Evolutionary conservation across 2,888 invertebrate genomes (phyloP), one percentile per base, ranked within the genome.

Genomic region (Lasioglossum malachurum): DNA sequence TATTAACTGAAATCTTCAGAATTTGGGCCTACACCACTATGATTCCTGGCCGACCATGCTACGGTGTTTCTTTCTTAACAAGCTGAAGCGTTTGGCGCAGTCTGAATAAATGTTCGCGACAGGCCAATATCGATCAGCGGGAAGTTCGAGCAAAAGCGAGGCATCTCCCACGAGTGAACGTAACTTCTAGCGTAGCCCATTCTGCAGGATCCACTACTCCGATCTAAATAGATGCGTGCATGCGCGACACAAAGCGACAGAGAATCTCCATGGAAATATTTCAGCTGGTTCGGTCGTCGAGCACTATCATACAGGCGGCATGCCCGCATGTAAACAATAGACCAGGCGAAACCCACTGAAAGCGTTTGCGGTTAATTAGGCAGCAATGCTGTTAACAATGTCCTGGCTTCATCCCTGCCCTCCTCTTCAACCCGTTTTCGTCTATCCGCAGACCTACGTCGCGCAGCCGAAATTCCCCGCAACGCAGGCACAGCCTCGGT

Each of bases 301-400:
- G 91, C 82, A 87, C 89, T 90, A 90, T 90, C 89, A 89, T 91
- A 91, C 87, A 88, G 87, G 87, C 84, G 83, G 87, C 88, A 88
- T 86, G 87, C 90, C 90, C 90, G 90, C 90, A 88, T 90, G 92
- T 92, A 90, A 93, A 94, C 92, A 93, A 92, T 93, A 90, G 90
- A 89, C 90, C 87, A 87, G 77, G 91, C 88, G 91, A 91, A 90
- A 92, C 88, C 90, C 88, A 89, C 91, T 89, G 90, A 92, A 93
- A 93, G 91, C 91, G 90, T 93, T 92, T 92, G 91, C 90, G 92
- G 94, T 94, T 94, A 94, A 94, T 94, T 94, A 94, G 93, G 87
- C 91, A 92, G 90, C 91, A 92, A 93, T 93, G 91, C 92, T 90
- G 92, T 93, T 94, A 94, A 92, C 93, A 92, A 91, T 92, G 88